A percentile compares a stretch with the other conserved stretches of the same genome.
Conservation (phyloP, 2,888 invertebrate genomes). For the Priocnemis perturbator region DNA sequence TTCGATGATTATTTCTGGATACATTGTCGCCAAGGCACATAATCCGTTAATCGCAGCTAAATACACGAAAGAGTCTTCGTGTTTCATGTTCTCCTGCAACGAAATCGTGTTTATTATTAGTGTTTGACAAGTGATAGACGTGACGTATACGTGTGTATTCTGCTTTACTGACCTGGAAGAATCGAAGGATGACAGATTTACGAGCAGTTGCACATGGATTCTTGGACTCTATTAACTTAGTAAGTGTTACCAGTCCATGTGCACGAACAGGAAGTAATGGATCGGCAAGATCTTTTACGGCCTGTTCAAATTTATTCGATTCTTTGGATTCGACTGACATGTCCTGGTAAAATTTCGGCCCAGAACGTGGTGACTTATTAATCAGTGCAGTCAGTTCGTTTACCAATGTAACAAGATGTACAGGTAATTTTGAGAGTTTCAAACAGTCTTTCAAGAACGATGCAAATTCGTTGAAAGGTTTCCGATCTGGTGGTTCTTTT, state of each 20-base stretch:
- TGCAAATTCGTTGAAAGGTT: conserved; percentile 66
- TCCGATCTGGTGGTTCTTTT: conserved; percentile 58
- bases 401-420: conserved; percentile 57
- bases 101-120: not conserved
- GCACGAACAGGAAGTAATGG: conserved; percentile 86
- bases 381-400: conserved; percentile 68
- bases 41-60: conserved; percentile 86
- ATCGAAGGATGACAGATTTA: conserved; percentile 81
- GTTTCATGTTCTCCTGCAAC: conserved; percentile 83
- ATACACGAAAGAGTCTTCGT: conserved; percentile 90
- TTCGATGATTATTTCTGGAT: conserved; percentile 83
- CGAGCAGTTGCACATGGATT: conserved; percentile 81
- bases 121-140: not conserved
- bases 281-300: conserved; percentile 83
- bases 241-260: conserved; percentile 85
- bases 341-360: conserved; percentile 58
- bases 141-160: not conserved
- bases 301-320: conserved; percentile 78
- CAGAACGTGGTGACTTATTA: conserved; percentile 59
- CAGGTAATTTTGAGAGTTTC: conserved; percentile 36
- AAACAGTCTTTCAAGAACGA: conserved; percentile 55
- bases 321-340: conserved; percentile 54
- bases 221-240: conserved; percentile 82
- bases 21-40: conserved; percentile 81
- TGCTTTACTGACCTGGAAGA: conserved; percentile 81